Conservation (phyloP, 2,888 invertebrate species). For the Hermodice carunculata region DNA sequence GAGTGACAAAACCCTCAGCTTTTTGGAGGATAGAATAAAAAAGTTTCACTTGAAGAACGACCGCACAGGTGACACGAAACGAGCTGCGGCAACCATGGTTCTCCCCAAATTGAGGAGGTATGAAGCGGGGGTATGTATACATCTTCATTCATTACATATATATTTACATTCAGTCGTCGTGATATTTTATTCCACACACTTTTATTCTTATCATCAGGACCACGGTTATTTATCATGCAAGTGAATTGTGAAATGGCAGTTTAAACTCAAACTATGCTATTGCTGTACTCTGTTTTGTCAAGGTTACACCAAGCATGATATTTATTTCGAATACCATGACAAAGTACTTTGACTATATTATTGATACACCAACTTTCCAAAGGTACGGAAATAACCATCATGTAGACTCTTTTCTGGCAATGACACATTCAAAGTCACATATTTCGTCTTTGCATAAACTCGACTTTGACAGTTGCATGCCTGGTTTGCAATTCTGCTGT, state of each 20-base stretch:
- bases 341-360: too few species aligned
- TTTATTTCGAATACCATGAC: too few species aligned
- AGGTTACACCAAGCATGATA: too few species aligned
- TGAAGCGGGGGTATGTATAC: slow-evolving; percentile 41
- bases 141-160: not conserved
- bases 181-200: too few species aligned
- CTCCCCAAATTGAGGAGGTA: slow-evolving; percentile 57
- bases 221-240: too few species aligned
- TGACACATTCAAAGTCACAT: not conserved
- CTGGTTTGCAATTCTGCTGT: too few species aligned
- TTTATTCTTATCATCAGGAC: too few species aligned
- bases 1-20: slow-evolving; percentile 50
- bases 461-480: not conserved
- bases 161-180: not conserved
- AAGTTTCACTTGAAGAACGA: slow-evolving; percentile 11
- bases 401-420: not conserved
- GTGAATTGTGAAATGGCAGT: too few species aligned
- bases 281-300: too few species aligned
- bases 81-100: slow-evolving; percentile 24
- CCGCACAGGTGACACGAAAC: not conserved
- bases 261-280: too few species aligned
- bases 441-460: not conserved
- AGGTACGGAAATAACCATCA: too few species aligned
- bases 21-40: slow-evolving; percentile 50
- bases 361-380: too few species aligned